Evolutionary conservation across 2,888 invertebrate species (phyloP), one percentile per base, ranked within the genome.

Genomic region (Argyresthia goedartella): DNA sequence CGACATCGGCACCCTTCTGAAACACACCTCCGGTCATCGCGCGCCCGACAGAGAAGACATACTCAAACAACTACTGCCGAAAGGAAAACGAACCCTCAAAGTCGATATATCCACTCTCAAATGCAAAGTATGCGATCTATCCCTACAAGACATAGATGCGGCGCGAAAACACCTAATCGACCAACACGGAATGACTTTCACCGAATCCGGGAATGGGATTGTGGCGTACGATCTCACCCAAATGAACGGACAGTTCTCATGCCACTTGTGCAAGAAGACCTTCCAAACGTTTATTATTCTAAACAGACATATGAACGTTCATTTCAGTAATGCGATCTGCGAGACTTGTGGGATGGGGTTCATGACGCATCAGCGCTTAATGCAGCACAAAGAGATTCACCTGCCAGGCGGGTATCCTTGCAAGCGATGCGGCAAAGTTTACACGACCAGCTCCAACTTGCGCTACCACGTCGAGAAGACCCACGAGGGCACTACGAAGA

Each of bases 241-340:
- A 0, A 68, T 62, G 53, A 65, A 79, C 46, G 71, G 76, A 0
- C 72, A 76, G 13, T 74, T 73, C 36, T 58, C 68, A 0, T 81
- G 81, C 43, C 78, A 80, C 52, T 61, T 85, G 0, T 86, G 86
- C 56, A 70, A 78, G 48, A 81, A 82, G 56, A 73, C 65, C 0
- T 86, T 86, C 52, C 49, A 85, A 0, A 86, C 86, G 45, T 86
- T 76, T 42, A 82, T 85, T 8, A 77, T 68, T 52, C 53, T 81
- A n/a, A 80, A 80, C 56, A 60, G 77, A 1, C 82, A 82, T 55
- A 79, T 81, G 78, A 81, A 81, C 41, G 75, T 73, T 0, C 81
- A 82, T 63, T 81, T 79, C 10, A 75, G 69, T 42, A 81, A 80
- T 15, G 77, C 73, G 0, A 73, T 81, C 0, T 82, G 81, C 49